Conservation (phyloP, 2,797 vertebrate genomes). For the Sebastes minor region DNA sequence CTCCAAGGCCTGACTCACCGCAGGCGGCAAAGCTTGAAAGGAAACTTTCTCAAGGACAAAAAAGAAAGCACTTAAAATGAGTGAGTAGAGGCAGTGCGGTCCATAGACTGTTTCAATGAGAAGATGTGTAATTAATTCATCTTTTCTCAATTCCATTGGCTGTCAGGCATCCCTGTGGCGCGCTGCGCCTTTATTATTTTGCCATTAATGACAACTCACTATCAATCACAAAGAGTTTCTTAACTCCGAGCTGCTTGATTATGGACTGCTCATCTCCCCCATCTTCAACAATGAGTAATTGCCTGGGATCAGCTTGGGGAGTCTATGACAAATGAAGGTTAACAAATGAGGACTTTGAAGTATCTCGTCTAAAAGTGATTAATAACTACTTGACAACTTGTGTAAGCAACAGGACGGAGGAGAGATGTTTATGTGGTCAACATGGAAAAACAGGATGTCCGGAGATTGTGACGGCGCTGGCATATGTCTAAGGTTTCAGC, state of each 20-base stretch:
- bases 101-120: constrained; percentile 49
- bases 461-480: constrained; percentile 11
- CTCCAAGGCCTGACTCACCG: background rate
- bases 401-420: background rate
- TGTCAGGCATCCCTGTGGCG: constrained; percentile 63
- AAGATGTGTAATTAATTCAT: constrained; percentile 72
- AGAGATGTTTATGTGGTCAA: constrained; percentile 22
- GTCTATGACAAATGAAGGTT: constrained; percentile 59
- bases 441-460: background rate
- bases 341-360: constrained; percentile 55
- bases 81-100: background rate
- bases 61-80: constrained; percentile 41
- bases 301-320: constrained; percentile 52
- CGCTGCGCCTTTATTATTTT: constrained; percentile 73
- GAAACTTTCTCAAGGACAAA: constrained; percentile 61
- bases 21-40: constrained; percentile 22
- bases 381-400: constrained; percentile 33
- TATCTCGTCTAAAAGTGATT: constrained; percentile 43
- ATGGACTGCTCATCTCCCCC: constrained; percentile 59
- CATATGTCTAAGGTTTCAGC: constrained; percentile 34
- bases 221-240: constrained; percentile 75
- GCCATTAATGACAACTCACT: constrained; percentile 71
- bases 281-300: constrained; percentile 66
- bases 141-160: constrained; percentile 51
- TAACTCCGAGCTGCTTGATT: constrained; percentile 59